Percentiles rank a stretch among this genome's conserved stretches.
These are phyloP conservation scores for Trichonephila clavipes DNA, from an alignment of 1,140 invertebrate genomes.

Conservation along the genomic window DNA sequence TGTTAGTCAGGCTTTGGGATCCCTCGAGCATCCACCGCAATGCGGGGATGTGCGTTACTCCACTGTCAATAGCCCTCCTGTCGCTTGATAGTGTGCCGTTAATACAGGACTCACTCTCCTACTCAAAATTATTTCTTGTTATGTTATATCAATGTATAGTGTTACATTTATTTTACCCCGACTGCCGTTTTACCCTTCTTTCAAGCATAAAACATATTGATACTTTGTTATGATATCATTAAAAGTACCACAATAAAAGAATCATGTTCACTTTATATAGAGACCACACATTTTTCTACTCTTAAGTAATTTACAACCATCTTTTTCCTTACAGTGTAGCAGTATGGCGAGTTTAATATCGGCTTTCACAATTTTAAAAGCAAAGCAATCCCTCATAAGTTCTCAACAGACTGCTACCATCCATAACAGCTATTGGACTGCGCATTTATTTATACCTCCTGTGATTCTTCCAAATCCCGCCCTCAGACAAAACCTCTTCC, in stretches of 20 bases:
- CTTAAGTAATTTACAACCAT: background rate
- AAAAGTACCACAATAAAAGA: background rate
- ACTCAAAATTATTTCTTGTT: too few species aligned
- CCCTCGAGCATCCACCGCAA: too few species aligned
- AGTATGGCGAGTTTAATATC: background rate
- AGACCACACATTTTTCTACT: too few species aligned
- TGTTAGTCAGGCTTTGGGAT: too few species aligned
- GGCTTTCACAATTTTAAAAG: background rate
- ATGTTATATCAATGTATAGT: too few species aligned
- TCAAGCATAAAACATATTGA: too few species aligned
- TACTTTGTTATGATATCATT: background rate
- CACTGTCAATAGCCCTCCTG: too few species aligned
- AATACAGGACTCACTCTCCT: too few species aligned
- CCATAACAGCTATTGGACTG: background rate
- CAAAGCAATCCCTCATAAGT: background rate
- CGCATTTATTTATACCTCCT: slow-evolving; percentile 44
- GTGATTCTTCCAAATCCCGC: slow-evolving; percentile 28
- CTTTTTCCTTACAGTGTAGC: background rate
- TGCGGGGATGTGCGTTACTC: too few species aligned
- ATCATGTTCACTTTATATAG: background rate
- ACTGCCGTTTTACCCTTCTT: too few species aligned
- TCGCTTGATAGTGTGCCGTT: too few species aligned
- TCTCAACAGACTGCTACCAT: background rate
- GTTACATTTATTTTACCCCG: too few species aligned
- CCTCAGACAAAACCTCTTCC: slow-evolving; percentile 44